Conservation (phyloP, 2,888 invertebrate species). For the Thyatira batis region DNA sequence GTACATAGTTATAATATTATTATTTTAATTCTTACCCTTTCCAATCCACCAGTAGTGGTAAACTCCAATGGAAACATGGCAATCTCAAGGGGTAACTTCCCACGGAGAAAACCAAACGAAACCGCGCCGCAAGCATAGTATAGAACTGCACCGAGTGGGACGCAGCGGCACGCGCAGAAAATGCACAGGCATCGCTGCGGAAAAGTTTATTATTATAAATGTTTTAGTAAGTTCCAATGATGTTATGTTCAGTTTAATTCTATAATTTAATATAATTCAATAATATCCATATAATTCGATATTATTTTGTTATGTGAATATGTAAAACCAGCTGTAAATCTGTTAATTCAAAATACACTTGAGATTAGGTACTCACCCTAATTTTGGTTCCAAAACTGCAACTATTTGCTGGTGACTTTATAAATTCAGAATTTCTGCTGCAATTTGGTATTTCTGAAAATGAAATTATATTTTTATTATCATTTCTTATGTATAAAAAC, state of each 20-base stretch:
- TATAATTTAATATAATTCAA: too few relatives aligned
- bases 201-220: too few relatives aligned
- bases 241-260: too few relatives aligned
- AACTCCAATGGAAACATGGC: conserved; percentile 87
- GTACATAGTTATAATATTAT: neutral
- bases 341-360: neutral
- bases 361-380: conserved; percentile 33
- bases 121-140: conserved; percentile 84
- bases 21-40: conserved; percentile 62
- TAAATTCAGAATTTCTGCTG: conserved; percentile 43
- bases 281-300: too few relatives aligned
- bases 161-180: conserved; percentile 60
- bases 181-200: conserved; percentile 51
- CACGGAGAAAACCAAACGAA: conserved; percentile 82
- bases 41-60: conserved; percentile 86
- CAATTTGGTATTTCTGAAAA: conserved; percentile 52
- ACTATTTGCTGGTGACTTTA: conserved; percentile 30
- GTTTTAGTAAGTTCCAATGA: too few relatives aligned
- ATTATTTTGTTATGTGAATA: too few relatives aligned
- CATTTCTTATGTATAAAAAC: too few relatives aligned
- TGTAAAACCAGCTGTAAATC: too few relatives aligned
- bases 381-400: conserved; percentile 32
- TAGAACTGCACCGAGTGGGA: conserved; percentile 58
- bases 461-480: conserved; percentile 6
- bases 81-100: conserved; percentile 74